These are phyloP conservation scores for Orius insidiosus DNA, from an alignment of 1,140 invertebrate genomes.

Conservation along the genomic window DNA sequence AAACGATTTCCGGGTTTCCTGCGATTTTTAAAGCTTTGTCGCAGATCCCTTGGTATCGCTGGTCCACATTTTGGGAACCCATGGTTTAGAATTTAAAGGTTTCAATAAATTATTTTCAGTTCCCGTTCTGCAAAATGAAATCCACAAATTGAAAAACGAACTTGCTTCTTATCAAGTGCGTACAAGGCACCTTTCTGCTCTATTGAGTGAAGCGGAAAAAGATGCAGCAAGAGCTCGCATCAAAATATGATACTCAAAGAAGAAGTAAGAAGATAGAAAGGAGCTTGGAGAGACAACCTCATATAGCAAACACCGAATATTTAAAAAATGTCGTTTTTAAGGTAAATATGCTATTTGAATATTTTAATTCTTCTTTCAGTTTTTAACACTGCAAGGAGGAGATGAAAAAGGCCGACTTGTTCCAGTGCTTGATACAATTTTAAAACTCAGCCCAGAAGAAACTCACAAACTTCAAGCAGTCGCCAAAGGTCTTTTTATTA, in stretches of 20 bases:
- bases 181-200: constrained; percentile 50
- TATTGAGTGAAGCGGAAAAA: constrained; percentile 80
- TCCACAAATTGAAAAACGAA: constrained; percentile 23
- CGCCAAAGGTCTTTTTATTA: constrained; percentile 38
- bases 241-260: constrained; percentile 81
- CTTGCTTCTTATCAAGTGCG: constrained; percentile 37
- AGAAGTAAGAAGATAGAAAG: constrained; percentile 76
- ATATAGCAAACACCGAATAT: constrained; percentile 86
- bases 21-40: background rate
- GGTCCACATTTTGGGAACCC: background rate
- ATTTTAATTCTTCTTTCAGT: constrained; percentile 39
- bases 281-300: constrained; percentile 60
- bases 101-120: constrained; percentile 7
- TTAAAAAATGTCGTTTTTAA: constrained; percentile 91
- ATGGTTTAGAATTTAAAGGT: background rate
- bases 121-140: constrained; percentile 13
- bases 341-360: constrained; percentile 31
- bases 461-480: constrained; percentile 55
- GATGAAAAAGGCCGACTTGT: constrained; percentile 74
- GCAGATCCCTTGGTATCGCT: background rate
- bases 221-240: constrained; percentile 77
- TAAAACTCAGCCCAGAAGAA: constrained; percentile 78
- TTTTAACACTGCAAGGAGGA: constrained; percentile 63
- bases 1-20: too few species aligned
- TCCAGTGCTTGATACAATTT: constrained; percentile 81